These are phyloP conservation scores for Dendrolimus punctatus DNA, from an alignment of 1,140 invertebrate genomes.

Conservation along the genomic window DNA sequence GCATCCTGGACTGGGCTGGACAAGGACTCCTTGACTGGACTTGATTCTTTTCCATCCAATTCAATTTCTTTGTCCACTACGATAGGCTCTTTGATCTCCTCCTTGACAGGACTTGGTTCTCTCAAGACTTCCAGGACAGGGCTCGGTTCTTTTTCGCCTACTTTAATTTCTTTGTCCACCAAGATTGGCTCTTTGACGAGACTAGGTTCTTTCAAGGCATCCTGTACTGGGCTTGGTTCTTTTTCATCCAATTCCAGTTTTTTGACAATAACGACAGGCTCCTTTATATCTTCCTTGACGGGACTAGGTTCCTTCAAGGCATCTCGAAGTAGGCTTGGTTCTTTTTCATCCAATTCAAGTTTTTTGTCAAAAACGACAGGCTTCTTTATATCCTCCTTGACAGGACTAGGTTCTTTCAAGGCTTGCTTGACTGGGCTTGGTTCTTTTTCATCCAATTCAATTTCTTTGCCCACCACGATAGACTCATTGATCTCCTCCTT, in stretches of 20 bases:
- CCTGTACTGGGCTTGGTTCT: background rate
- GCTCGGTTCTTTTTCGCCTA: background rate
- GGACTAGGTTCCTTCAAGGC: background rate
- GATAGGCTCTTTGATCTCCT: too few species aligned
- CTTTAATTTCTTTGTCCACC: background rate
- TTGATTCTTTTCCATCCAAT: background rate
- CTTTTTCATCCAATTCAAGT: background rate
- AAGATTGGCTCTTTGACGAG: constrained; percentile 1
- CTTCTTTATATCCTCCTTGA: background rate
- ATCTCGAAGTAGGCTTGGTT: background rate
- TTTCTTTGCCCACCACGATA: background rate
- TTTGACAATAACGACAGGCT: too few species aligned
- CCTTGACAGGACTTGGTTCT: constrained; percentile 1
- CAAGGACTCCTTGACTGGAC: too few species aligned
- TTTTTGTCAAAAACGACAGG: too few species aligned
- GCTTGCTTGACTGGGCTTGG: background rate
- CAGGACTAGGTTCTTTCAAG: constrained; percentile 1
- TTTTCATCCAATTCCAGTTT: background rate
- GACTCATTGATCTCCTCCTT: background rate
- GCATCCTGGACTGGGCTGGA: constrained; percentile 1
- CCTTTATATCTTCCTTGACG: background rate
- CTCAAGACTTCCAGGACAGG: background rate
- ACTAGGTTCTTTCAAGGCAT: background rate
- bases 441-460: background rate
- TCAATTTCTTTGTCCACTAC: too few species aligned